Percentiles rank a stretch among this genome's conserved stretches.
phyloP scores from a whole-genome alignment of 2,888 invertebrate species.

The Notocelia uddmanniana region DNA sequence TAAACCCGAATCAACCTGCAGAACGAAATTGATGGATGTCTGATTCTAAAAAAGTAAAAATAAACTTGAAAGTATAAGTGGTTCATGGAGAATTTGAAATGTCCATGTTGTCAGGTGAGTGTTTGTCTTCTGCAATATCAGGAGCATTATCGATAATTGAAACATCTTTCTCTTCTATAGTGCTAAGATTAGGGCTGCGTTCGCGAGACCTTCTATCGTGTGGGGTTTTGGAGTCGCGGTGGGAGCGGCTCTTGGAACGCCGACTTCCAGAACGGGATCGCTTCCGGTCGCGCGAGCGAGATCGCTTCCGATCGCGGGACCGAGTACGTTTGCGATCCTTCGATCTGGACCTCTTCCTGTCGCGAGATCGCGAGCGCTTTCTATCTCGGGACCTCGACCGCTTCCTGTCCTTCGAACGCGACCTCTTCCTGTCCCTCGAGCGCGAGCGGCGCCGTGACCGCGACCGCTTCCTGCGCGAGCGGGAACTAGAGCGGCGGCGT shows the following conservation, averaged over 20 bases:
- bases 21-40: neutral
- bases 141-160: slow-evolving; percentile 62
- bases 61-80: neutral
- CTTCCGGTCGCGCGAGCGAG: slow-evolving; percentile 78
- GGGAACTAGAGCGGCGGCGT: slow-evolving; percentile 86
- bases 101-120: slow-evolving; percentile 91
- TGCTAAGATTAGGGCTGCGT: slow-evolving; percentile 66
- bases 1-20: slow-evolving; percentile 7
- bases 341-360: slow-evolving; percentile 78
- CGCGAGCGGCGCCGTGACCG: slow-evolving; percentile 76
- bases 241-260: slow-evolving; percentile 76
- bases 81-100: slow-evolving; percentile 91
- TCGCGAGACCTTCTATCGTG: slow-evolving; percentile 75
- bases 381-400: slow-evolving; percentile 81
- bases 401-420: slow-evolving; percentile 78
- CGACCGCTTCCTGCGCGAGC: slow-evolving; percentile 80
- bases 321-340: slow-evolving; percentile 80
- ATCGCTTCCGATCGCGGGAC: slow-evolving; percentile 77
- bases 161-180: slow-evolving; percentile 65
- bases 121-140: slow-evolving; percentile 83
- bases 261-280: slow-evolving; percentile 75
- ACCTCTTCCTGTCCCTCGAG: slow-evolving; percentile 76
- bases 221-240: slow-evolving; percentile 75
- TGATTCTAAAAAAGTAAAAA: neutral
- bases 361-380: slow-evolving; percentile 84